These are phyloP conservation scores for Lymantria monacha DNA, from an alignment of 2,888 invertebrate species.

Conservation along the genomic window DNA sequence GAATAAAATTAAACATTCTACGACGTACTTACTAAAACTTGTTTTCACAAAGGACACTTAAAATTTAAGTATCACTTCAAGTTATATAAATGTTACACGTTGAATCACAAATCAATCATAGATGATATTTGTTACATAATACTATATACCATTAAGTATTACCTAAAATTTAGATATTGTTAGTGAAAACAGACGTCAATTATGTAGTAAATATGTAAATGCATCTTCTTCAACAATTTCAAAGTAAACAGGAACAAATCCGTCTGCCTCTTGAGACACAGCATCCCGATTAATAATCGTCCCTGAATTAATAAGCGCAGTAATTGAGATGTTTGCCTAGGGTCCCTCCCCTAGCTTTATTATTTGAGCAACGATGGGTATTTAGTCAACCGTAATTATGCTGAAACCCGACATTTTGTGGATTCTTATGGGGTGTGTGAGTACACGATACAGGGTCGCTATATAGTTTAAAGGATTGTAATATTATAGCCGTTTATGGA, in stretches of 20 bases:
- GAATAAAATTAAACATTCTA: no score
- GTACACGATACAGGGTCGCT: background rate
- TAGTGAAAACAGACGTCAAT: no score
- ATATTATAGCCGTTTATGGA: background rate
- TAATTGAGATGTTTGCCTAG: slow-evolving; percentile 79
- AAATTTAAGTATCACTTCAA: no score
- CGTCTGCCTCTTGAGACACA: slow-evolving; percentile 46
- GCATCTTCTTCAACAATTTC: background rate
- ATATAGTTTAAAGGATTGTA: slow-evolving; percentile 1
- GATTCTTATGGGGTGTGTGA: slow-evolving; percentile 30
- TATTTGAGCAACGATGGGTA: slow-evolving; percentile 66
- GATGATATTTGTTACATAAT: no score
- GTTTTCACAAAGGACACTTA: no score
- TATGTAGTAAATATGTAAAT: no score
- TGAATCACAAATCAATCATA: no score
- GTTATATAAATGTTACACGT: no score
- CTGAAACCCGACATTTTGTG: slow-evolving; percentile 54
- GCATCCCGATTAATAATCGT: slow-evolving; percentile 59
- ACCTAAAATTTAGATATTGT: no score
- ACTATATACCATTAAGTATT: no score
- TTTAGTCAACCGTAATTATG: slow-evolving; percentile 73
- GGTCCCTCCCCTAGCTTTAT: slow-evolving; percentile 53
- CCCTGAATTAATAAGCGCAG: slow-evolving; percentile 72
- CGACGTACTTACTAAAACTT: no score
- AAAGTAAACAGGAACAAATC: slow-evolving; percentile 6